Evolutionary conservation across 2,888 invertebrate genomes (phyloP), one percentile per base, ranked within the genome.

Genomic region (Campoplex nolae): DNA sequence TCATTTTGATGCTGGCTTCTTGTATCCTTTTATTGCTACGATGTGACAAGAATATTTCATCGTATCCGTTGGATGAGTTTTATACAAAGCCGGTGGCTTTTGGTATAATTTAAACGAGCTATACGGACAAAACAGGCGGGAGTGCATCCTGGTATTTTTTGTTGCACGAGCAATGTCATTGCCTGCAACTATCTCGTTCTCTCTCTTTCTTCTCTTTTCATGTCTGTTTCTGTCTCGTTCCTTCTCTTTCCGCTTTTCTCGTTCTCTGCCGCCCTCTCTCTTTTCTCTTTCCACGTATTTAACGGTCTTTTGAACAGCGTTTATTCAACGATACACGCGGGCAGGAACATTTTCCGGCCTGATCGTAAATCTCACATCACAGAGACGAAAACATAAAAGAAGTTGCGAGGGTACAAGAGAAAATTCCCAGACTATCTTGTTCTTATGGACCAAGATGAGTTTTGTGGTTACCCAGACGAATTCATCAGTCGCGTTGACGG

Each of bases 111-210:
- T 54, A n/a, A 70, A 54, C 58, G 45, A 51, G 48, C 38, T 23
- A 54, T 9, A 76, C 65, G 81, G 75, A 78, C 79, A 13, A 73
- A 73, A 68, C 45, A 71, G 83, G 82, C 86, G 81, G 82, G 68
- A 83, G 75, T 71, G 85, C 86, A 88, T 88, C 89, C 88, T 88
- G 88, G 88, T 84, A 87, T 74, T 42, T 42, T 85, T 83, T 83
- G 88, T 87, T 58, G 83, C 88, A 88, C 83, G 91, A 91, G 92
- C 93, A 93, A 93, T 93, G 93, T 93, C 93, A 93, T 93, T 93
- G 93, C 91, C 91, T 89, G 83, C 90, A 89, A 89, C 74, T 32
- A n/a, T 65, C 54, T 81, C 16, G n/a, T 42, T 48, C 58, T 38
- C 67, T 0, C 67, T n/a, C 38, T 35, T 35, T 67, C 38, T 32